These are phyloP conservation scores for Xestia ashworthii DNA, from an alignment of 2,888 invertebrate genomes.

Conservation along the genomic window DNA sequence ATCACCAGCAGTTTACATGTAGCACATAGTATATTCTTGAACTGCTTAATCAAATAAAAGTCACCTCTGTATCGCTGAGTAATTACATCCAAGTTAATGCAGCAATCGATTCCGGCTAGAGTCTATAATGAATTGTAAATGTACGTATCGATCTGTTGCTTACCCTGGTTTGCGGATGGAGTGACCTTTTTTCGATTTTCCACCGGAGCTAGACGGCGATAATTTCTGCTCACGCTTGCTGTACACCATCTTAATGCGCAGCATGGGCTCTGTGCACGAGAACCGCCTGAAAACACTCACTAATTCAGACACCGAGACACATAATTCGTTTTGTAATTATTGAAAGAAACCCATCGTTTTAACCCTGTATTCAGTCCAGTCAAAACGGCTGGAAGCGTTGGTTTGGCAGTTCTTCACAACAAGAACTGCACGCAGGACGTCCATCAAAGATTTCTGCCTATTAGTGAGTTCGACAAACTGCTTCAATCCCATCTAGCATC, in stretches of 20 bases:
- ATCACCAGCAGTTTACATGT: not conserved
- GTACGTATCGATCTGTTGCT: not conserved
- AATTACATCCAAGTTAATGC: not conserved
- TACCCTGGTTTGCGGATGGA: slow-evolving; percentile 74
- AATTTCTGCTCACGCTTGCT: slow-evolving; percentile 77
- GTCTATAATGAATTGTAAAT: not conserved
- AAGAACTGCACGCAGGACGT: not conserved
- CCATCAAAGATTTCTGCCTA: not conserved
- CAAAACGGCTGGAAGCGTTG: not conserved
- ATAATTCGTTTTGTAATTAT: not conserved
- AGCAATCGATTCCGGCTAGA: not conserved
- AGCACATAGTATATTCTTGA: not conserved
- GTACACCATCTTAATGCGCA: slow-evolving; percentile 91
- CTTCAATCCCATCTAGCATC: not conserved
- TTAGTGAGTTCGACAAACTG: not conserved
- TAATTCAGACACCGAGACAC: not conserved
- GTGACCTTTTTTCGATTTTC: slow-evolving; percentile 51
- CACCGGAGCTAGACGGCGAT: slow-evolving; percentile 28
- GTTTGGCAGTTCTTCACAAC: not conserved
- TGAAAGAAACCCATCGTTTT: not conserved
- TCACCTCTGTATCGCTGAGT: not conserved
- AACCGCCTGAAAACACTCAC: slow-evolving; percentile 76
- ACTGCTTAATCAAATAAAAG: too few relatives aligned
- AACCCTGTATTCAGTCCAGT: not conserved
- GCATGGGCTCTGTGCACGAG: slow-evolving; percentile 90